Evolutionary conservation across 1,140 invertebrate genomes (phyloP), one percentile per base, ranked within the genome.

Genomic region (Chlorops oryzae): DNA sequence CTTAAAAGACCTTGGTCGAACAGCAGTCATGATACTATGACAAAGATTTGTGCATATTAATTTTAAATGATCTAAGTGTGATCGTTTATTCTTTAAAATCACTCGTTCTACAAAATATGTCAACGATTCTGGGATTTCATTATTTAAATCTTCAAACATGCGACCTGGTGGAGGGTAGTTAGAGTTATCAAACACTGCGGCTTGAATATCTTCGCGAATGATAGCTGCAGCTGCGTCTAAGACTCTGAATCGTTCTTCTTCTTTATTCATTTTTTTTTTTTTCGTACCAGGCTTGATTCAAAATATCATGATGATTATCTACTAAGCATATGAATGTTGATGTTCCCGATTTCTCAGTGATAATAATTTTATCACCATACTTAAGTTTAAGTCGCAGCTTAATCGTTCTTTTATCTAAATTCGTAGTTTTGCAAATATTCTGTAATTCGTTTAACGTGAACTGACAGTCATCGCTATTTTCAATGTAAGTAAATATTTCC

Each of bases 11-110:
- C 64, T 63, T 53, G 61, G 67, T 52, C 70, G 57, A 55, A 63
- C 50, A 54, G 61, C 58, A 63, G 62, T 47, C 55, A 74, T 71
- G n/a, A 74, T 74, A 51, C 48, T 6, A 39, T 70, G 67, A 43
- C 62, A 25, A 52, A 74, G 70, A 57, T 50, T 56, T 51, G 59
- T 59, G 38, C 59, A 62, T 59, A 59, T 55, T 56, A 47, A 56
- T 54, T 63, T 63, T 54, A 63, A 65, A 61, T 65, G 54, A 58
- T 66, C 58, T 46, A 55, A 48, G 35, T 65, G 47, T 54, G n/a
- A 49, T 57, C 45, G 48, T 56, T 53, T 62, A 50, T 61, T 59
- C 52, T 66, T 65, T 51, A 55, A 57, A 56, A 63, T 65, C 10
- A 63, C 40, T 63, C 34, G 47, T 55, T 63, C 65, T 37, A 65